A percentile compares a stretch with the other conserved stretches of the same genome.
Evolutionary conservation across 2,888 invertebrate species (phyloP).

Genomic region (Andrena marginata): DNA sequence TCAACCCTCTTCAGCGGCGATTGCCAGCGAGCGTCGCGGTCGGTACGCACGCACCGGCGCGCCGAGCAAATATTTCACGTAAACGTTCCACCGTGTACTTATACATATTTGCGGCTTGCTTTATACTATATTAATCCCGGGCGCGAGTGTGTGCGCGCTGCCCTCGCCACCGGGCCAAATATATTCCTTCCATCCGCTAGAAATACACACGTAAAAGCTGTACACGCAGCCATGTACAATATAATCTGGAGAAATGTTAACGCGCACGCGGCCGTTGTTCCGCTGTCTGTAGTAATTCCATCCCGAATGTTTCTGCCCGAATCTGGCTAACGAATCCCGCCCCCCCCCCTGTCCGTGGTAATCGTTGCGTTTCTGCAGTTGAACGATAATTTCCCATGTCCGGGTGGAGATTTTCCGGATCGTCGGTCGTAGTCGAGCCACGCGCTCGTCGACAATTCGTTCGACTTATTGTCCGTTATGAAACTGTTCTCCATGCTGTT

Average conservation of each 20-base stretch:
- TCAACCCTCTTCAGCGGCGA: conserved; percentile 63
- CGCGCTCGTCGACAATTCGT: not conserved
- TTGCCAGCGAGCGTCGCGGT: conserved; percentile 53
- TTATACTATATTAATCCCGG: conserved; percentile 37
- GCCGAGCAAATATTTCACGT: conserved; percentile 58
- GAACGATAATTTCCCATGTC: no score
- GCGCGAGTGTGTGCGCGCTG: not conserved
- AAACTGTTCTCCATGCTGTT: not conserved
- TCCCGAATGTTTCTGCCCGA: not conserved
- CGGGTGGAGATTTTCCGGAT: not conserved
- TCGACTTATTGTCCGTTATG: not conserved
- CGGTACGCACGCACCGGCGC: conserved; percentile 45
- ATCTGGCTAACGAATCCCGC: not conserved
- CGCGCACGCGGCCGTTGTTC: not conserved
- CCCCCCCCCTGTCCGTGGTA: no score
- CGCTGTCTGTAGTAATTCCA: not conserved
- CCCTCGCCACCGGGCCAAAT: not conserved
- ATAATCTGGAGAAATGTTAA: not conserved
- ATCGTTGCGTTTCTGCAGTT: no score
- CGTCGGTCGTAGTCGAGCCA: not conserved
- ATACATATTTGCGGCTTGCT: conserved; percentile 30
- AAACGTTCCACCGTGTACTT: conserved; percentile 24
- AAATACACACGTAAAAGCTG: not conserved
- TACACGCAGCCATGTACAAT: not conserved
- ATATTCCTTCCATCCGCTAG: not conserved